phyloP scores from a whole-genome alignment of 2,888 invertebrate genomes.

The Proisotoma minuta region DNA sequence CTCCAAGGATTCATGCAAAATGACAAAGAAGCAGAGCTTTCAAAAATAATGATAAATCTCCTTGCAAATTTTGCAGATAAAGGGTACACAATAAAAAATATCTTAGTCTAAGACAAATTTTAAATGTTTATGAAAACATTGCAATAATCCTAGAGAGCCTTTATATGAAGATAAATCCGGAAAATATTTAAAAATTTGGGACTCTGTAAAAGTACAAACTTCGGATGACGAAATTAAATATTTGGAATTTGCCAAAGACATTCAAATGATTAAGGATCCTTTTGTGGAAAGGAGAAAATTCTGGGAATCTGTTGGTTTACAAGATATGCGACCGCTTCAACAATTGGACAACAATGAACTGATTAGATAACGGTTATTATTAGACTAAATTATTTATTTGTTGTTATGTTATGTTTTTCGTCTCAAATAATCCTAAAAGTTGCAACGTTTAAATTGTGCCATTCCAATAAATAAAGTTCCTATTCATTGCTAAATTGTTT shows the following conservation, averaged over 20 bases:
- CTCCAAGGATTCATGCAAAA: conserved; percentile 24
- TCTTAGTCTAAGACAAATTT: neutral
- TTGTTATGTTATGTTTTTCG: too few relatives aligned
- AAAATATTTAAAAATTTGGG: conserved; percentile 26
- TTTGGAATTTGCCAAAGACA: conserved; percentile 20
- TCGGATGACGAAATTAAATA: conserved; percentile 17
- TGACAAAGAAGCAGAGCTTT: conserved; percentile 31
- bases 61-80: conserved; percentile 29
- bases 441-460: too few relatives aligned
- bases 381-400: too few relatives aligned
- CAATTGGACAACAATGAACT: neutral
- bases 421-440: too few relatives aligned
- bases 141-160: conserved; percentile 21
- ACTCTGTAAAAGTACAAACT: conserved; percentile 20
- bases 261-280: conserved; percentile 27
- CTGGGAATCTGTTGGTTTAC: conserved; percentile 28
- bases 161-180: conserved; percentile 19
- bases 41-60: conserved; percentile 32
- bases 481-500: too few relatives aligned
- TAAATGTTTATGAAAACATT: neutral
- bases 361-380: neutral
- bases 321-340: conserved; percentile 10
- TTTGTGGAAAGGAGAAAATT: conserved; percentile 23
- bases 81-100: conserved; percentile 24
- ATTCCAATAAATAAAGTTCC: too few relatives aligned